These are phyloP conservation scores for Ceratina australensis DNA, from an alignment of 1,140 invertebrate species.

Conservation along the genomic window DNA sequence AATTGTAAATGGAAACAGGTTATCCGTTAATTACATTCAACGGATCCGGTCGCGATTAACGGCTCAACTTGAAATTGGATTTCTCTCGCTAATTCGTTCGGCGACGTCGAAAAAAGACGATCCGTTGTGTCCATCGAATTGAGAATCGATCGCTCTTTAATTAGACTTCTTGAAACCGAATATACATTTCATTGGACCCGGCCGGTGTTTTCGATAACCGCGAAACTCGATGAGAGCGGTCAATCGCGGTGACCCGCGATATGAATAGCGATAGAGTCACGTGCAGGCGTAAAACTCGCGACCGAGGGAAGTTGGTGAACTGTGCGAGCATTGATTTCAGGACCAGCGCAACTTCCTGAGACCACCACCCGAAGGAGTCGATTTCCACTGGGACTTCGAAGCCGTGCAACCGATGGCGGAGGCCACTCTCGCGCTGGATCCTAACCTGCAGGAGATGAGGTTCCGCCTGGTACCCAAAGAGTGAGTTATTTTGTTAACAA, in stretches of 20 bases:
- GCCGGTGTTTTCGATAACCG: neutral
- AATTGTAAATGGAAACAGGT: neutral
- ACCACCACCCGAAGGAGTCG: slow-evolving; percentile 95
- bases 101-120: neutral
- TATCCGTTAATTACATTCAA: neutral
- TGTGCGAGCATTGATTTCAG: slow-evolving; percentile 78
- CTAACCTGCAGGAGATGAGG: slow-evolving; percentile 97
- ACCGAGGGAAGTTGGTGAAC: neutral
- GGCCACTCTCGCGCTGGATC: slow-evolving; percentile 96
- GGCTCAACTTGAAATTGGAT: neutral
- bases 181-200: too few species aligned
- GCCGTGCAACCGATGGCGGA: slow-evolving; percentile 94
- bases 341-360: slow-evolving; percentile 98
- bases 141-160: slow-evolving; percentile 14
- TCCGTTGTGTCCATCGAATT: too few species aligned
- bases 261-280: neutral
- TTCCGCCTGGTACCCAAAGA: slow-evolving; percentile 99
- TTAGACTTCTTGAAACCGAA: neutral
- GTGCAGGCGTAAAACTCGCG: neutral
- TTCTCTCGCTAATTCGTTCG: neutral
- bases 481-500: slow-evolving; percentile 81
- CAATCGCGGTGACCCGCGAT: neutral
- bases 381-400: slow-evolving; percentile 97
- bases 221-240: neutral
- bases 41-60: neutral